Base-by-base conservation (phyloP, 2,888 invertebrate genomes). In the Itoplectis maculator region DNA sequence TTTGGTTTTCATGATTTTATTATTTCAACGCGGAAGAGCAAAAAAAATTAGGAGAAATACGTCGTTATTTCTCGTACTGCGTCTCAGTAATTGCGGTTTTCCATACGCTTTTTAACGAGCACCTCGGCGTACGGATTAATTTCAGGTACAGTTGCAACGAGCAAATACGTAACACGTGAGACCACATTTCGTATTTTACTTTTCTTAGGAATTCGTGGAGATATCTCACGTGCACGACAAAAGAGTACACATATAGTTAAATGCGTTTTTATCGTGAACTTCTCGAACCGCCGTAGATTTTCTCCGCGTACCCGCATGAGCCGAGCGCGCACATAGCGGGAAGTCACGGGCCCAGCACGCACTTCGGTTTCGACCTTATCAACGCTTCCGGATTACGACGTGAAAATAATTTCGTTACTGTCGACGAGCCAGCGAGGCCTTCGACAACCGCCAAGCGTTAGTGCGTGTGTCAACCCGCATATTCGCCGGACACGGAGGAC, bases 341-440 rank as follows among this genome's bases (percentile, higher is more conserved):
- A 42, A 65, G 56, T n/a, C 51, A 51, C 51, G 54, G 70, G 42
- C 51, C n/a, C 9, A 51, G 20, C 51, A 63, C 42, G 49, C 65
- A 40, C 29, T 15, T 66, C 9, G 40, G 59, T 68, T 49, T 42
- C 23, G 35, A 61, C 66, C 59, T 68, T 68, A 79, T 73, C 73
- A 59, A 66, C 29, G n/a, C 18, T 61, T 79, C 73, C 68, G 73
- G 49, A 51, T 68, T 47, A 47, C 15, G 15, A 61, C 73, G 59
- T 66, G 29, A 45, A 73, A 79, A 68, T 73, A 73, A 79, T 42
- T 79, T 68, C n/a, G 40, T 49, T 40, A 35, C 54, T 8, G 59
- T 56, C 56, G 20, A 11, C 61, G 13, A 35, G 45, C 63, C 20
- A 35, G 13, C 42, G 45, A 45, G 45, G 45, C 54, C 20, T 56